Base-by-base conservation (phyloP, 2,888 invertebrate species). In the Belgica antarctica region DNA sequence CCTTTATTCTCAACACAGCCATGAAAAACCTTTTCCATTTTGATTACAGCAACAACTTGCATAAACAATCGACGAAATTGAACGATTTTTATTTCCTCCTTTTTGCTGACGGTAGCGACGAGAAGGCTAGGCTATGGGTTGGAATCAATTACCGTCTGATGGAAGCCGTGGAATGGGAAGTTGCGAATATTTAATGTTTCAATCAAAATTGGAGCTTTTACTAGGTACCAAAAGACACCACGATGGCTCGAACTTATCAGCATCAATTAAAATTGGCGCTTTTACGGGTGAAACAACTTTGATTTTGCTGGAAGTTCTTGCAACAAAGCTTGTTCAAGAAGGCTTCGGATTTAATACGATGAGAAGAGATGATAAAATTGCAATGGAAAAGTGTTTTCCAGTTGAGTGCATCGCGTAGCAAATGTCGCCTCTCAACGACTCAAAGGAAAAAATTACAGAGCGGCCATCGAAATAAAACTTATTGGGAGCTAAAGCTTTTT, bases 41-140 rank as follows among this genome's bases (percentile, higher is more conserved):
- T 22, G 52, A 52, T 52, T 52, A 7, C 52, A 52, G 52, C 52
- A 52, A 52, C 52, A 52, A 52, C 52, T 52, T 52, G 52, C 52
- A 52, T 52, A 52, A 52, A 52, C 52, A 52, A 52, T 52, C 52
- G 52, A 5, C 19, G 7, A n/a, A 52, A 17, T 17, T 52, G 52
- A 52, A 52, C 52, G 52, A 17, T 52, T 52, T 52, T 52, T 22
- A 31, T 31, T 31, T 31, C 34, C 12, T 31, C 12, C 34, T 31
- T 31, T 12, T 8, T 31, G 5, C 34, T 31, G 12, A 8, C 34
- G 34, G 34, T 31, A 31, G 34, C 34, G 34, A 31, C 34, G 34
- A 12, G 34, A 31, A 8, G 34, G 34, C 34, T 5, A 31, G 34
- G 34, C 5, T 8, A 31, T 8, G 12, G 34, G 52, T 52, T 52